A percentile compares a stretch with the other conserved stretches of the same genome.
Evolutionary conservation across 1,140 invertebrate genomes (phyloP).

Genomic region (Eciton burchellii): DNA sequence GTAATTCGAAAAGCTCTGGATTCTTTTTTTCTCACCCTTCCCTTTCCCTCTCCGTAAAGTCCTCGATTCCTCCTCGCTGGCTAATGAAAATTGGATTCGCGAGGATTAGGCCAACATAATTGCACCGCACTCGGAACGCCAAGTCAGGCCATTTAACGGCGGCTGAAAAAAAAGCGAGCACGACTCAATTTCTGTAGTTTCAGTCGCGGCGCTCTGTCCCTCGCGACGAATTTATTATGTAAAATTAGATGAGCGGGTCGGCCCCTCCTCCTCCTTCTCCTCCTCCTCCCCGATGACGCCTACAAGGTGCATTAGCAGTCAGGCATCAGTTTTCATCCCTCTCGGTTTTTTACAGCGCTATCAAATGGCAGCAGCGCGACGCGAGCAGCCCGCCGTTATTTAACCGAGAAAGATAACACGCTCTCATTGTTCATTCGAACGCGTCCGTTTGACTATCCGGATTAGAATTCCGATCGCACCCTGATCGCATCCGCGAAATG

Average conservation of each 20-base stretch:
- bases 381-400: background rate
- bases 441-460: background rate
- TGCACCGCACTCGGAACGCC: constrained; percentile 51
- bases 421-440: background rate
- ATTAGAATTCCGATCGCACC: background rate
- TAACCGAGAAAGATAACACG: background rate
- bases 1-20: constrained; percentile 5
- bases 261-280: too few relatives aligned
- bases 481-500: constrained; percentile 3
- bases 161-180: constrained; percentile 37
- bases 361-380: too few relatives aligned
- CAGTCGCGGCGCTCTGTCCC: constrained; percentile 3
- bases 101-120: constrained; percentile 45
- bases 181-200: constrained; percentile 57
- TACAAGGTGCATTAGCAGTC: constrained; percentile 32
- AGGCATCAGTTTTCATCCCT: constrained; percentile 12
- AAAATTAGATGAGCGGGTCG: constrained; percentile 31
- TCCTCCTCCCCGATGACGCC: background rate
- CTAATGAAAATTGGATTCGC: constrained; percentile 47
- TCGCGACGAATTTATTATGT: constrained; percentile 31
- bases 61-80: constrained; percentile 29
- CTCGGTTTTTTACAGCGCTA: background rate
- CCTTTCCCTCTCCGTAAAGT: too few relatives aligned
- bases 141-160: constrained; percentile 53
- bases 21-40: constrained; percentile 17